A percentile compares a stretch with the other conserved stretches of the same genome.
Conservation (phyloP, 2,888 invertebrate genomes). For the Lasioglossum villosulum region DNA sequence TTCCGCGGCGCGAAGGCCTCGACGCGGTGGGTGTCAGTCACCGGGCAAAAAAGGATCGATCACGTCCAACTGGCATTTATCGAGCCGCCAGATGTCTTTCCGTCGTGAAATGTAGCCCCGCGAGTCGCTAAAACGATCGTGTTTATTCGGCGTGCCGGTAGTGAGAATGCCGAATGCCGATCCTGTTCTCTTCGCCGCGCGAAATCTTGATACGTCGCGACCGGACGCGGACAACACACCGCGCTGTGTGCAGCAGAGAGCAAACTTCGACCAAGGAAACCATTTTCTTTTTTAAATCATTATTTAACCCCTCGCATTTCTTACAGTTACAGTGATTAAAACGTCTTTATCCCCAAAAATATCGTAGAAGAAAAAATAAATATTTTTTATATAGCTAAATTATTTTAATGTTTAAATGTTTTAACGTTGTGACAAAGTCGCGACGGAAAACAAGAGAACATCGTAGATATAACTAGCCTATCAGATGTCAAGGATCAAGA, state of each 20-base stretch:
- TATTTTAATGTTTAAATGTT: too few species aligned
- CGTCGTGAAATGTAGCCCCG: constrained; percentile 58
- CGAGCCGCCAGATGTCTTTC: constrained; percentile 52
- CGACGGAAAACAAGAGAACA: too few species aligned
- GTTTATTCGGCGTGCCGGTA: constrained; percentile 50
- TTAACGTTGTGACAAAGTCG: too few species aligned
- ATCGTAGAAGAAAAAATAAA: too few species aligned
- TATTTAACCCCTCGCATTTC: too few species aligned
- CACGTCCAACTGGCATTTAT: constrained; percentile 51
- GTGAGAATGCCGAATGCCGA: constrained; percentile 56
- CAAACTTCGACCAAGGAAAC: background rate
- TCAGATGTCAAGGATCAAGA: too few species aligned
- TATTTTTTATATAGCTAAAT: too few species aligned
- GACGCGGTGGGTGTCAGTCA: constrained; percentile 38
- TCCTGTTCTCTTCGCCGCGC: constrained; percentile 10
- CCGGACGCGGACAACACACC: background rate
- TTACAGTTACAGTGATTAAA: too few species aligned
- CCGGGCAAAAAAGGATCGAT: constrained; percentile 44
- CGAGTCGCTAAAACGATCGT: constrained; percentile 47
- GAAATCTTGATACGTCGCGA: constrained; percentile 47
- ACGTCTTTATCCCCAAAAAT: too few species aligned
- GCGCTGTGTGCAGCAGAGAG: background rate
- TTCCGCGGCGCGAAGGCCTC: constrained; percentile 5
- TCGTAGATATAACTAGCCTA: too few species aligned
- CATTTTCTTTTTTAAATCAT: too few species aligned